Evolutionary conservation across 1,140 invertebrate species (phyloP), one percentile per base, ranked within the genome.

Genomic region (Lepeophtheirus salmonis): DNA sequence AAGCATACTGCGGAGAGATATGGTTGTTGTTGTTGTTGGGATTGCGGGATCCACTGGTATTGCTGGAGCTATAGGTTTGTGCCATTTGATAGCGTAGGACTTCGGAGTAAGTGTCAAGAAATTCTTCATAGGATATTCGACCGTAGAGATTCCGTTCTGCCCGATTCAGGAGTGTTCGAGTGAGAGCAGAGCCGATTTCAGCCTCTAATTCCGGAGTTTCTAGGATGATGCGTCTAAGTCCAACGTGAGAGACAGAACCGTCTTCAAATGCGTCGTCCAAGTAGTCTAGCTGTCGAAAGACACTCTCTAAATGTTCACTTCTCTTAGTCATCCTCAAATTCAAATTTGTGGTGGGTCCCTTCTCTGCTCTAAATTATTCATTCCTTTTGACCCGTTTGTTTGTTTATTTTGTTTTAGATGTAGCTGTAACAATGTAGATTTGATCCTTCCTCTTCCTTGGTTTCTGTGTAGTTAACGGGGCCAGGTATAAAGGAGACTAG

Each of bases 61-160:
- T 41, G 6, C 30, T 41, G 30, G 6, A 6, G 30, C n/a, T 41
- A 41, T n/a, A n/a, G n/a, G n/a, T n/a, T n/a, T n/a, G n/a, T n/a
- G n/a, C 30, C 30, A 41, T 41, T 41, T 41, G 30, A 25, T 26
- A 57, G 26, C 17, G 22, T 17, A 26, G n/a, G 23, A 57, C 26
- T 17, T 57, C 55, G 23, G 20, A 25, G 25, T 20, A 21, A 17
- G 25, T 20, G 2, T 23, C 14, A 3, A 57, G 16, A 18, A 57
- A 57, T n/a, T 57, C 55, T 17, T 57, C 24, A 16, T 23, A 57
- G 26, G 55, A 24, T 1, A 57, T 13, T 14, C 55, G 23, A 25
- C 55, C 55, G 55, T 57, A 57, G 2, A 57, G 55, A 25, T 57
- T 57, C 10, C 26, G 55, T n/a, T 57, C 55, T 10, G 55, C 55